Evolutionary conservation across 2,797 vertebrate genomes (phyloP).

Genomic region (Etheostoma perlongum): DNA sequence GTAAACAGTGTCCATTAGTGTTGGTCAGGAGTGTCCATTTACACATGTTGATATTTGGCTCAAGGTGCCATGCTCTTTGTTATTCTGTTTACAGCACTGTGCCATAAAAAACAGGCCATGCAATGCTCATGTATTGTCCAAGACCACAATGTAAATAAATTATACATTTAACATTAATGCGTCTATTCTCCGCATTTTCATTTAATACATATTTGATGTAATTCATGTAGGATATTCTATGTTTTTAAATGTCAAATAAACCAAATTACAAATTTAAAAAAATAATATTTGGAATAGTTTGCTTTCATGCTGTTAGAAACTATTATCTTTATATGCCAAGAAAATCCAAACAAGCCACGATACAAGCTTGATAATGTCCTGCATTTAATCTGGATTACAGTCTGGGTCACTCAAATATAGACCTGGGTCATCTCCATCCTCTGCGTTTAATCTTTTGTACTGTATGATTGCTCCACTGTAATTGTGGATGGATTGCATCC

Average conservation of each 20-base stretch:
- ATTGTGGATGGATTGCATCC: slow-evolving; percentile 38
- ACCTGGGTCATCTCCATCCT: slow-evolving; percentile 20
- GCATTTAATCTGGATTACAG: slow-evolving; percentile 30
- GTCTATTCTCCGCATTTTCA: too few species aligned
- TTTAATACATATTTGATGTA: too few species aligned
- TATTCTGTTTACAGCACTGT: slow-evolving; percentile 10
- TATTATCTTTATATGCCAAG: background rate
- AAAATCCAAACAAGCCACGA: background rate
- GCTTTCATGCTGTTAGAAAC: background rate
- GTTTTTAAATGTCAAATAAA: too few species aligned
- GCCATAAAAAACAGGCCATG: background rate
- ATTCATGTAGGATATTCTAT: too few species aligned
- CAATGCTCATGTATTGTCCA: background rate
- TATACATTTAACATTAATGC: too few species aligned
- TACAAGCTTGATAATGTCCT: slow-evolving; percentile 15
- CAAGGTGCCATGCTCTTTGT: background rate
- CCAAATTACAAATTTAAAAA: too few species aligned
- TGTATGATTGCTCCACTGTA: slow-evolving; percentile 25
- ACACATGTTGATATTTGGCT: slow-evolving; percentile 11
- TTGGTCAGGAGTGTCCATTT: slow-evolving; percentile 12
- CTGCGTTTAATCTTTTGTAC: slow-evolving; percentile 33
- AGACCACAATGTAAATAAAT: too few species aligned
- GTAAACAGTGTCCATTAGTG: slow-evolving; percentile 7
- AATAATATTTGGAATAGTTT: background rate
- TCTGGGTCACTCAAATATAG: slow-evolving; percentile 15